phyloP scores from a whole-genome alignment of 2,888 invertebrate genomes.

The Pyrrhia umbra region DNA sequence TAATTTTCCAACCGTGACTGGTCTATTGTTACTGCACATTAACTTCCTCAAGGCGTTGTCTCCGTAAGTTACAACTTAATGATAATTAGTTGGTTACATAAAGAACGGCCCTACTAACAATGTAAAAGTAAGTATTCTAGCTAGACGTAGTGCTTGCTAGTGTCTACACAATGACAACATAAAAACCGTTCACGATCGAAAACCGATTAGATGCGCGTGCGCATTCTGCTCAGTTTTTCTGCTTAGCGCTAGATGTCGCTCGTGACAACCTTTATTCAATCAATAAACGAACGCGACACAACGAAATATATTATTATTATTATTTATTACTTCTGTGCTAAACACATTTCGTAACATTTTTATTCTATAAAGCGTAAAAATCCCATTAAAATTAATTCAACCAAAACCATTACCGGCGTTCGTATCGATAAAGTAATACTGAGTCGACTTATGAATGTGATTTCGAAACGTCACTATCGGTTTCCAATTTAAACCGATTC shows the following conservation, averaged over 20 bases:
- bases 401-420: conserved; percentile 88
- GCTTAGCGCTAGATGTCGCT: conserved; percentile 79
- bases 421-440: conserved; percentile 90
- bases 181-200: conserved; percentile 64
- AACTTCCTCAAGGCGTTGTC: conserved; percentile 83
- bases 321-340: conserved; percentile 85
- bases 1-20: conserved; percentile 82
- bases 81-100: conserved; percentile 71
- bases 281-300: conserved; percentile 61
- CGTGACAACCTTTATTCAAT: conserved; percentile 64
- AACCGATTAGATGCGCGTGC: conserved; percentile 80
- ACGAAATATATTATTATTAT: conserved; percentile 66
- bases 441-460: conserved; percentile 89
- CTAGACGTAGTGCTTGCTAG: conserved; percentile 45
- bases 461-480: conserved; percentile 90
- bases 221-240: conserved; percentile 73
- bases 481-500: conserved; percentile 90
- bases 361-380: conserved; percentile 89
- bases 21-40: conserved; percentile 81
- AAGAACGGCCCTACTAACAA: conserved; percentile 52
- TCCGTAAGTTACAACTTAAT: conserved; percentile 75
- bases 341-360: conserved; percentile 88
- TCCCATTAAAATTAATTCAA: conserved; percentile 90
- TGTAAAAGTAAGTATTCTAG: conserved; percentile 55
- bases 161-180: conserved; percentile 57